These are phyloP conservation scores for Anoplopoma fimbria DNA, from an alignment of 2,113 vertebrate genomes.

Conservation along the genomic window DNA sequence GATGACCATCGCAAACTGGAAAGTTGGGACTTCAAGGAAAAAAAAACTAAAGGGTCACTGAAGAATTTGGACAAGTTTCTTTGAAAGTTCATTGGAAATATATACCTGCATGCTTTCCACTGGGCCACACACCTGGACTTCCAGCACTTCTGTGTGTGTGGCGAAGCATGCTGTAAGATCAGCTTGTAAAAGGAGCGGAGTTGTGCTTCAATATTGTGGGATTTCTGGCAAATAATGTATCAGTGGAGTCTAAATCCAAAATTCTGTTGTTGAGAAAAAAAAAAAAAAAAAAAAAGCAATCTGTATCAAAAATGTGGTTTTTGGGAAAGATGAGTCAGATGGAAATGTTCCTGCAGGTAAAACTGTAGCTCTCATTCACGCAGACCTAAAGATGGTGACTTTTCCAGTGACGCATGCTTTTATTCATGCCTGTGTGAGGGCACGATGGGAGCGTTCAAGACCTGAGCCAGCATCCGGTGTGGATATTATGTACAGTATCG, in stretches of 20 bases:
- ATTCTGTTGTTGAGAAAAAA: conserved; percentile 39
- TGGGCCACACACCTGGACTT: conserved; percentile 46
- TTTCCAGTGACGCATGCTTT: conserved; percentile 16
- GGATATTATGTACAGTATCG: conserved; percentile 71
- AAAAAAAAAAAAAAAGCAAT: background rate
- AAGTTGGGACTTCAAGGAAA: conserved; percentile 8
- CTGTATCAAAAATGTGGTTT: conserved; percentile 14
- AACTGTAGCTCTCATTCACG: background rate
- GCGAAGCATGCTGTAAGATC: conserved; percentile 59
- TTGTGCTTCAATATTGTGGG: conserved; percentile 22
- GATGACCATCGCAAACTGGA: background rate
- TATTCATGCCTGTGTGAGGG: background rate
- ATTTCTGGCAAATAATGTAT: conserved; percentile 19
- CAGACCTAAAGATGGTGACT: background rate
- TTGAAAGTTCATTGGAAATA: conserved; percentile 45
- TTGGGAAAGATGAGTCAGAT: background rate
- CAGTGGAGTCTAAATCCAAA: conserved; percentile 26
- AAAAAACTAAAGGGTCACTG: conserved; percentile 7
- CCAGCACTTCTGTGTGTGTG: conserved; percentile 30
- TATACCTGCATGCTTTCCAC: conserved; percentile 74
- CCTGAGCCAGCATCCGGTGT: conserved; percentile 47
- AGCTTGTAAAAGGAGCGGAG: conserved; percentile 30
- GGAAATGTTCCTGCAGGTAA: conserved; percentile 25
- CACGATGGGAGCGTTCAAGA: conserved; percentile 8
- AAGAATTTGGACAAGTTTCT: conserved; percentile 14